A percentile compares a stretch with the other conserved stretches of the same genome.
Evolutionary conservation across 2,113 vertebrate species (phyloP).

Genomic region (Lophius piscatorius): DNA sequence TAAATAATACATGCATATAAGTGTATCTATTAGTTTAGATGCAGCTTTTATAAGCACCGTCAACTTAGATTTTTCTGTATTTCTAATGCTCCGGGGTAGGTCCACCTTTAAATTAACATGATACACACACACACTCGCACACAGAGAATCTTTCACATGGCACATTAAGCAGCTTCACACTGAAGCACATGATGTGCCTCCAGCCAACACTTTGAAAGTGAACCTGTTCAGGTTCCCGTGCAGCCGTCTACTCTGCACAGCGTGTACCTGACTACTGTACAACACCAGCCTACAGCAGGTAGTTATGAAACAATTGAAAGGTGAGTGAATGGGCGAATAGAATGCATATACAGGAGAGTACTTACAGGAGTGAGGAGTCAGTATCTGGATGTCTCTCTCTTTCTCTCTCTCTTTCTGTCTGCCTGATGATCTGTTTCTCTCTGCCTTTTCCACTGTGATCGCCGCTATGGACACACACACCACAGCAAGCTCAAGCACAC

Average conservation of each 20-base stretch:
- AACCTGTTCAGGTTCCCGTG: constrained; percentile 2
- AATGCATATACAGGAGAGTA: constrained; percentile 37
- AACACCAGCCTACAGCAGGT: constrained; percentile 14
- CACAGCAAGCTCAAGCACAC: constrained; percentile 39
- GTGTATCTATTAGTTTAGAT: too few species aligned
- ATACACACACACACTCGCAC: constrained; percentile 1
- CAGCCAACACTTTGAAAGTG: constrained; percentile 27
- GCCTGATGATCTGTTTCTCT: constrained; percentile 13
- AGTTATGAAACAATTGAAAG: constrained; percentile 25
- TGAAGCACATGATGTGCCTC: constrained; percentile 2
- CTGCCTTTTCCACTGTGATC: constrained; percentile 49
- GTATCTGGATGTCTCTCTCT: constrained; percentile 45
- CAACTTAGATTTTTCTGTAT: background rate
- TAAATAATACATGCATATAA: too few species aligned
- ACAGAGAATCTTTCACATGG: background rate
- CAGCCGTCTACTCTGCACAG: background rate
- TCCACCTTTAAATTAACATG: too few species aligned
- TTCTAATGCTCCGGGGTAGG: too few species aligned
- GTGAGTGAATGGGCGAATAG: constrained; percentile 29
- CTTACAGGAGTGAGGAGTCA: constrained; percentile 56
- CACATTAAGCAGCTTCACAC: constrained; percentile 14
- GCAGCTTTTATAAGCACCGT: too few species aligned
- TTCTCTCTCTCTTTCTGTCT: constrained; percentile 21
- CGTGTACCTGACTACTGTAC: constrained; percentile 14
- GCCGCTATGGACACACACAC: constrained; percentile 43